phyloP scores from a whole-genome alignment of 1,140 invertebrate genomes.

The Solenopsis fugax region DNA sequence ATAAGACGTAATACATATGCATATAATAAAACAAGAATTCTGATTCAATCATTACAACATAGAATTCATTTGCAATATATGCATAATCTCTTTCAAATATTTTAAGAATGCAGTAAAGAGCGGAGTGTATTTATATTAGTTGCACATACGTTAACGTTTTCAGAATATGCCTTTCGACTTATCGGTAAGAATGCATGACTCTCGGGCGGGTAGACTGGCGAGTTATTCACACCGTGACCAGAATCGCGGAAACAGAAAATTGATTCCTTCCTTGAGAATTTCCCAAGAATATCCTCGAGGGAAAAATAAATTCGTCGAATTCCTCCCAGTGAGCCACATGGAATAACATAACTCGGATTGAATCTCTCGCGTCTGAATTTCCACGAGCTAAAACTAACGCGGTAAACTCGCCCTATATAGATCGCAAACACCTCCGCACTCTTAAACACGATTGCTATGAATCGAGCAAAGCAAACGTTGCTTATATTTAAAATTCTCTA shows the following conservation, averaged over 20 bases:
- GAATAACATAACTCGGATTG: slow-evolving; percentile 52
- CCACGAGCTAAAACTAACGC: slow-evolving; percentile 35
- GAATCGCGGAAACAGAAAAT: slow-evolving; percentile 59
- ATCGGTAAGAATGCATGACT: slow-evolving; percentile 23
- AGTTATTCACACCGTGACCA: slow-evolving; percentile 65
- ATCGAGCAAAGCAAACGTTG: slow-evolving; percentile 20
- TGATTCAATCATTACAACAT: background rate
- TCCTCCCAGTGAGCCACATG: slow-evolving; percentile 2
- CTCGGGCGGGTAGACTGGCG: background rate
- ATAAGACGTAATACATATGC: background rate
- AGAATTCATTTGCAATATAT: too few species aligned
- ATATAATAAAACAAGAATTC: background rate
- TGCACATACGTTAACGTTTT: slow-evolving; percentile 28
- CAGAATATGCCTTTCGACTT: slow-evolving; percentile 10
- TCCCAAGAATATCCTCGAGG: slow-evolving; percentile 49
- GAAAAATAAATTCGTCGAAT: slow-evolving; percentile 59
- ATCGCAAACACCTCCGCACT: slow-evolving; percentile 27
- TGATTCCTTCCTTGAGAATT: slow-evolving; percentile 50
- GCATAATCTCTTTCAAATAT: background rate
- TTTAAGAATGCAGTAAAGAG: background rate
- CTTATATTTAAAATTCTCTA: slow-evolving; percentile 21
- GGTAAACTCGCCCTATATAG: slow-evolving; percentile 19
- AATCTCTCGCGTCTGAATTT: slow-evolving; percentile 50
- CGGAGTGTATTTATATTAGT: slow-evolving; percentile 21
- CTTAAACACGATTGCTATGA: slow-evolving; percentile 40